These are phyloP conservation scores for Tragelaphus buxtoni DNA, from an alignment of 2,113 vertebrate species.

Conservation along the genomic window DNA sequence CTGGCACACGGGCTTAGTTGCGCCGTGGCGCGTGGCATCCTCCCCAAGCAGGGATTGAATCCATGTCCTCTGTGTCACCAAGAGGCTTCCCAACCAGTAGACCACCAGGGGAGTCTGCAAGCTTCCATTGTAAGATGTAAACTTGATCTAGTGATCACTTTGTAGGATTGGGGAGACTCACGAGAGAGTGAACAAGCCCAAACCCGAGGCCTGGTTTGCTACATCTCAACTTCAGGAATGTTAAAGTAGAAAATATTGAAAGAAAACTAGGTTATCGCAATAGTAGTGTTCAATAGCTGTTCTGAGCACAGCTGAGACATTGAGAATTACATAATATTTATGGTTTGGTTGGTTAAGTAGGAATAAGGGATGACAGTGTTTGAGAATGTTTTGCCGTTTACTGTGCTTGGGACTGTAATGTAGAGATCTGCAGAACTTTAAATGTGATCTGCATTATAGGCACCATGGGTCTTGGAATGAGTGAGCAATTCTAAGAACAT, in stretches of 20 bases:
- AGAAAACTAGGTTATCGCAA: not conserved
- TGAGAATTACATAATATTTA: not conserved
- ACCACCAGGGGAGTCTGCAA: not conserved
- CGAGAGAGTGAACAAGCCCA: not conserved
- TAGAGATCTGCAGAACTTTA: not conserved
- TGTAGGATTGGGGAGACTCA: not conserved
- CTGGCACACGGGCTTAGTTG: not conserved
- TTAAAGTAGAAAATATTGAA: not conserved
- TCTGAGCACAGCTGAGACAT: no score
- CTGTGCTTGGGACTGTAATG: not conserved
- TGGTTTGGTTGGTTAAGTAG: not conserved
- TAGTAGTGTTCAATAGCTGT: not conserved
- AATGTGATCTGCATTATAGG: not conserved
- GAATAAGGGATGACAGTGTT: not conserved
- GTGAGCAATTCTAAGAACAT: not conserved
- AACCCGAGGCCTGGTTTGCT: not conserved
- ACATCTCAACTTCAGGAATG: not conserved
- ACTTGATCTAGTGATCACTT: not conserved
- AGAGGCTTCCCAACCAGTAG: not conserved
- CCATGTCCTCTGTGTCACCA: not conserved
- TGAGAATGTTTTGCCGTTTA: not conserved
- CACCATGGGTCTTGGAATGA: not conserved
- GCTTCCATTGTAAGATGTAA: not conserved
- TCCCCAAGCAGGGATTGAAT: not conserved
- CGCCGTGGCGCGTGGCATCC: not conserved